A percentile compares a stretch with the other conserved stretches of the same genome.
These are phyloP conservation scores for Triplophysa bombifrons DNA, from an alignment of 2,797 vertebrate genomes.

Conservation along the genomic window DNA sequence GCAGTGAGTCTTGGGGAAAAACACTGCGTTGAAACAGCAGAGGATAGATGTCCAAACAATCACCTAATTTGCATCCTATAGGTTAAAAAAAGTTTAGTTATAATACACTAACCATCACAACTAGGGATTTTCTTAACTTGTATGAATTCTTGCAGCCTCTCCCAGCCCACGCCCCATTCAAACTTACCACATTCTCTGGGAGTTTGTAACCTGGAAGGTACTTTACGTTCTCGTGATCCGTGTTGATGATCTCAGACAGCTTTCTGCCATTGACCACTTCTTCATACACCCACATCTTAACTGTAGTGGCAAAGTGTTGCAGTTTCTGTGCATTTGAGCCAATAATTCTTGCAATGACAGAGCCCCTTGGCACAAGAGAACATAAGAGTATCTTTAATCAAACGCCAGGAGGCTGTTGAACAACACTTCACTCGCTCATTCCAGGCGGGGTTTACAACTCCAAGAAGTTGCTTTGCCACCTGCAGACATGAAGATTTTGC, in stretches of 20 bases:
- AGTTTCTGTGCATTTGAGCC: slow-evolving; percentile 83
- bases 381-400: slow-evolving; percentile 7
- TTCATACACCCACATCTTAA: slow-evolving; percentile 95
- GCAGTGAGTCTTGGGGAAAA: background rate
- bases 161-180: no score
- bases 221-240: slow-evolving; percentile 90
- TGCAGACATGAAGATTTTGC: slow-evolving; percentile 6
- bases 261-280: slow-evolving; percentile 86
- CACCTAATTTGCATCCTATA: no score
- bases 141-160: no score
- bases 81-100: no score
- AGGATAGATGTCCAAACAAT: background rate
- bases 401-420: slow-evolving; percentile 17
- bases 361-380: slow-evolving; percentile 79
- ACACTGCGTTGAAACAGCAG: background rate
- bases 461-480: background rate
- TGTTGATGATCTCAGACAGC: slow-evolving; percentile 91
- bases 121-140: background rate
- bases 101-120: no score
- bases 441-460: slow-evolving; percentile 9
- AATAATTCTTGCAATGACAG: slow-evolving; percentile 89
- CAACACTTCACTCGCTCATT: slow-evolving; percentile 10
- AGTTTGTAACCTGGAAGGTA: slow-evolving; percentile 92
- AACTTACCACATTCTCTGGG: slow-evolving; percentile 82
- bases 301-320: slow-evolving; percentile 82